These are phyloP conservation scores for Tetanocera ferruginea DNA, from an alignment of 2,888 invertebrate species.

Conservation along the genomic window DNA sequence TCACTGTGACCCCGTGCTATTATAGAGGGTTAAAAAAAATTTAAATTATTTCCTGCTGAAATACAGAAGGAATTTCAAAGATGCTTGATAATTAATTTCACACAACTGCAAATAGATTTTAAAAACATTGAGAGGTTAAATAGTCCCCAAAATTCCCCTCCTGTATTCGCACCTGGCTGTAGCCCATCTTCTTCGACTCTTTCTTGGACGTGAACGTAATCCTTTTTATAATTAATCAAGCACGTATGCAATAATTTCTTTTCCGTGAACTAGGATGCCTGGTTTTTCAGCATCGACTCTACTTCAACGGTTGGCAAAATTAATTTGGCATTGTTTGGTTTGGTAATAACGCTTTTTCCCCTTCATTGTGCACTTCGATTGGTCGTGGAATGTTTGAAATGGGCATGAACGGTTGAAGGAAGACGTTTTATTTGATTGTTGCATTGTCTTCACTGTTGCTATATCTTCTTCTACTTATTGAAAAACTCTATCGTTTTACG, in stretches of 20 bases:
- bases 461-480: not conserved
- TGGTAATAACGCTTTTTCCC: not conserved
- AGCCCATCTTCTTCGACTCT: not conserved
- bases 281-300: too few relatives aligned
- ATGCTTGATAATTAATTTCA: too few relatives aligned
- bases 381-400: not conserved
- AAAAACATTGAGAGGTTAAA: too few relatives aligned
- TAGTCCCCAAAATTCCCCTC: too few relatives aligned
- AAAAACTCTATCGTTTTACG: constrained; percentile 1
- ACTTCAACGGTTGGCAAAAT: constrained; percentile 7
- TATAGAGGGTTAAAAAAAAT: too few relatives aligned
- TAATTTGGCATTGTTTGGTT: constrained; percentile 31
- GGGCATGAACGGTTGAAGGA: not conserved
- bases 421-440: not conserved
- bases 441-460: not conserved
- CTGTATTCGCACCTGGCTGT: too few relatives aligned
- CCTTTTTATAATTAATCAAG: constrained; percentile 66
- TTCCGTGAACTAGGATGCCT: not conserved
- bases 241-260: constrained; percentile 64
- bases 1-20: too few relatives aligned
- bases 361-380: not conserved
- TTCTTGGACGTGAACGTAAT: constrained; percentile 54
- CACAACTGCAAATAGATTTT: too few relatives aligned
- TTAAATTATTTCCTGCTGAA: too few relatives aligned
- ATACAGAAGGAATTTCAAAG: too few relatives aligned